Evolutionary conservation across 2,113 vertebrate species (phyloP).

Genomic region (Boleophthalmus pectinirostris): DNA sequence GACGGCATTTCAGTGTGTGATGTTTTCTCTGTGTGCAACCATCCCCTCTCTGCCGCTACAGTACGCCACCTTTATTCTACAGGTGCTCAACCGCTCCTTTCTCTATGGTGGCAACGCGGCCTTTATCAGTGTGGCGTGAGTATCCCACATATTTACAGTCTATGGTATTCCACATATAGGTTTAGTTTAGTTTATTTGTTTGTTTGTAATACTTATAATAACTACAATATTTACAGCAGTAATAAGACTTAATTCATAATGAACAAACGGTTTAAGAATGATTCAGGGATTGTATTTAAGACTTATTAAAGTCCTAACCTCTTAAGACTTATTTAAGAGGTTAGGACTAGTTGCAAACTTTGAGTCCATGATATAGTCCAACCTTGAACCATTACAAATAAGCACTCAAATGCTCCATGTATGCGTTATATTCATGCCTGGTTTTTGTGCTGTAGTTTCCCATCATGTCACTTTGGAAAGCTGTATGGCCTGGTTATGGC

Average conservation of each 20-base stretch:
- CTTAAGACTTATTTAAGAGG: no score
- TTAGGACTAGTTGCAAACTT: no score
- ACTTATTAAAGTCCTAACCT: no score
- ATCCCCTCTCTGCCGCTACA: conserved; percentile 79
- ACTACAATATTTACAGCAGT: no score
- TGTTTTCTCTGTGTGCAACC: conserved; percentile 84
- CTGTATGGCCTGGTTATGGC: conserved; percentile 86
- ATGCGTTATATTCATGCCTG: not conserved
- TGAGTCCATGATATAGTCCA: no score
- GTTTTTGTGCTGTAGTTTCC: conserved; percentile 77
- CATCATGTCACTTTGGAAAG: conserved; percentile 87
- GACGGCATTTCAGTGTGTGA: conserved; percentile 81
- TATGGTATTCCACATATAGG: no score
- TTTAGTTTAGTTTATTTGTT: no score
- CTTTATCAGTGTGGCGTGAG: conserved; percentile 90
- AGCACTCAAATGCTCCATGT: not conserved
- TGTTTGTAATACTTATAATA: no score
- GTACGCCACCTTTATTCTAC: conserved; percentile 87
- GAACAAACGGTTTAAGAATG: no score
- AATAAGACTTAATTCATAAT: no score
- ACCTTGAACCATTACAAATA: not conserved
- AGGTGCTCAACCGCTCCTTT: conserved; percentile 92
- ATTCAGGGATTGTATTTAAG: no score
- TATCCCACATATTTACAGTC: conserved; percentile 19
- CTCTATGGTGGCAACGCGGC: conserved; percentile 88